phyloP scores from a whole-genome alignment of 2,113 vertebrate species.

The Equus przewalskii region DNA sequence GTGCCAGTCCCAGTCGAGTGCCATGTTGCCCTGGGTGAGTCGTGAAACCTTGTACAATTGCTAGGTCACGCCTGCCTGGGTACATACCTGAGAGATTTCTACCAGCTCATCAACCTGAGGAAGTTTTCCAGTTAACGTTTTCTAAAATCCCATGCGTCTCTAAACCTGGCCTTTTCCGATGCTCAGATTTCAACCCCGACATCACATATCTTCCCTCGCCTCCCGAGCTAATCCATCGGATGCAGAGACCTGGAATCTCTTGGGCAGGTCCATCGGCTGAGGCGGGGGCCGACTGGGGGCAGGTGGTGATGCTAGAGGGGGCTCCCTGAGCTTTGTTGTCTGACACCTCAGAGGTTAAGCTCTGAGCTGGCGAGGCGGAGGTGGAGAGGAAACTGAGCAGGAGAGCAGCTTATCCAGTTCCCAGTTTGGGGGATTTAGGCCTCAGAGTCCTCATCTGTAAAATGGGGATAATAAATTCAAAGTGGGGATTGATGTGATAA shows the following conservation, averaged over 20 bases:
- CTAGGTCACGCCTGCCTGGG: not conserved
- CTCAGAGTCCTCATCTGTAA: not conserved
- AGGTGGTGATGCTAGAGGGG: not conserved
- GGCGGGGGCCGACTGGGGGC: not conserved
- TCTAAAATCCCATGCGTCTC: not conserved
- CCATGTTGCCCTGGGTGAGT: not conserved
- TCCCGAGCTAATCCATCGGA: not conserved
- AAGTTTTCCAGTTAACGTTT: not conserved
- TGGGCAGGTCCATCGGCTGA: not conserved
- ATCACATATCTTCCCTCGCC: not conserved
- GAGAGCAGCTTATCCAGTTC: not conserved
- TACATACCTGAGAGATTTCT: not conserved
- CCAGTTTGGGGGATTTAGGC: not conserved
- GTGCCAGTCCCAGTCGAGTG: not conserved
- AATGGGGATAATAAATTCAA: not conserved
- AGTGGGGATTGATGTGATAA: not conserved
- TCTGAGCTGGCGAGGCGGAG: not conserved
- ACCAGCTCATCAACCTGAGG: not conserved
- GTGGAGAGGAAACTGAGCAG: not conserved
- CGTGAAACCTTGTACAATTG: not conserved
- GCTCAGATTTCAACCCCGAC: not conserved
- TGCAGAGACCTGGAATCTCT: not conserved
- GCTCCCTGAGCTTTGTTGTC: not conserved
- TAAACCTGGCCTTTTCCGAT: not conserved
- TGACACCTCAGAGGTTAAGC: not conserved